Evolutionary conservation across 2,113 vertebrate genomes (phyloP), one percentile per base, ranked within the genome.

Genomic region (Canis aureus): DNA sequence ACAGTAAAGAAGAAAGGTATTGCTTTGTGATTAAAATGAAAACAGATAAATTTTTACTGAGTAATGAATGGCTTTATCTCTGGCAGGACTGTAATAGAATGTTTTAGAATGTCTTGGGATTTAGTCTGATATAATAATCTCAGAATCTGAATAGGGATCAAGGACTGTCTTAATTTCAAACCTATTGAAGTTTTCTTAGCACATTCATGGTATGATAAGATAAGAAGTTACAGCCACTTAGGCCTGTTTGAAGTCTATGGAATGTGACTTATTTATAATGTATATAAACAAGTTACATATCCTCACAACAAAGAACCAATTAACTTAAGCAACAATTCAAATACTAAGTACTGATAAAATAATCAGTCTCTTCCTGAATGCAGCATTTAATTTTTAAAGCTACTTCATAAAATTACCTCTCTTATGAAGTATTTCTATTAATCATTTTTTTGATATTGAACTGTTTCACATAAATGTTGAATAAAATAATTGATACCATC

Each of bases 1-100:
- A 59, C 0, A 67, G 5, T 59, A 93, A 92, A 94, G 81, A 95
- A 89, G 20, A 96, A 94, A 97, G 5, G 92, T 86, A 95, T 86
- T 96, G n/a, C 51, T 97, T 97, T 95, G 84, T 89, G 73, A 83
- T 92, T 81, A 51, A 94, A 96, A 86, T 86, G 49, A 91, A 95
- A 96, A 94, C 27, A 86, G 92, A 97, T 80, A 79, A 32, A 49
- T 92, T 96, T 94, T 93, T 86, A 35, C 57, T 82, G n/a, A 92
- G 38, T 64, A 90, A 87, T 49, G 23, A 91, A 93, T 87, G 27
- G 8, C 49, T 71, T 97, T 97, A 80, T 96, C 92, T 95, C 62
- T 92, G 91, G 49, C n/a, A 96, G 90, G 20, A 67, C n/a, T 81
- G 8, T 8, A 95, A 27, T 35, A 82, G 81, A 91, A 69, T 53